Evolutionary conservation across 1,140 invertebrate species (phyloP), one percentile per base, ranked within the genome.

Genomic region (Penaeus chinensis): DNA sequence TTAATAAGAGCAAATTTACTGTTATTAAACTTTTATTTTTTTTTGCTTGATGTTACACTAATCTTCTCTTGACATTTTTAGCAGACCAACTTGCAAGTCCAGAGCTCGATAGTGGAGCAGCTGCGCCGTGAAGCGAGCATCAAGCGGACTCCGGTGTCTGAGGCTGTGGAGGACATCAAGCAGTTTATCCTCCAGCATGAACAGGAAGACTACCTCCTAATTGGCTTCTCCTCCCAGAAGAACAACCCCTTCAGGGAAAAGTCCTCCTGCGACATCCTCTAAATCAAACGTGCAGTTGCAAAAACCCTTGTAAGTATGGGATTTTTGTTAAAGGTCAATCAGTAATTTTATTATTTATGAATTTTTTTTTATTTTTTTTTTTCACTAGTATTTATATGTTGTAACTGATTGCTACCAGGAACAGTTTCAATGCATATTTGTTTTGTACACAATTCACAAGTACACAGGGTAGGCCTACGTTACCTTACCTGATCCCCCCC

Each of bases 231-330:
- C 84, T 97, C 96, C 88, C 98, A 99, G 92, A 98, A 98, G 92
- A 97, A 98, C 16, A 99, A 99, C 94, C 98, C 98, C 60, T 99
- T 99, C 94, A 95, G 98, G 91, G 98, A 99, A 93, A 99, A 99
- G 93, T 87, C 90, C 47, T 91, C 90, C 22, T 91, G 91, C 82
- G 88, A 90, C 61, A 83, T 91, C 27, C 80, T 91, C 27, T 91
- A 88, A 82, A 32, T 24, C 47, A n/a, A n/a, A 11, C 13, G 61
- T 27, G 20, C 54, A 54, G 54, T 54, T 54, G 54, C 54, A 54
- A 54, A 54, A 54, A 54, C n/a, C 62, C 61, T n/a, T 24, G 22
- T 13, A 24, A 27, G 80, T 54, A 62, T 16, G 20, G 18, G 27
- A 20, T 4, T 61, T 80, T 27, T 78, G 5, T 78, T 78, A 18